These are phyloP conservation scores for Saimiri boliviensis DNA, from an alignment of 2,113 vertebrate species.

Conservation along the genomic window DNA sequence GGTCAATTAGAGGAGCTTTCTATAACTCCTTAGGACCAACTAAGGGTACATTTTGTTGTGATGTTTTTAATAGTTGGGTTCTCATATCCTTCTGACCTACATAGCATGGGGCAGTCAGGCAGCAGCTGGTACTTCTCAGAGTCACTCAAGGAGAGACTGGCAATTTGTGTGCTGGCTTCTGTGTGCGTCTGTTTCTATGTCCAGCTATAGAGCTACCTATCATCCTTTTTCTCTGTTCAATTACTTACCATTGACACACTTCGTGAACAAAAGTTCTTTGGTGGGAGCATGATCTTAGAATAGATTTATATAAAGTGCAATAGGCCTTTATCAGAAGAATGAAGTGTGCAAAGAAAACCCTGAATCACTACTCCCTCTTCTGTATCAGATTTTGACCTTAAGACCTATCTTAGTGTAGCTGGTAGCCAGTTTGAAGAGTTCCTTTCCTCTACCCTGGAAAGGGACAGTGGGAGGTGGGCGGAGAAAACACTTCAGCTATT, in stretches of 20 bases:
- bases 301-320: slow-evolving; percentile 50
- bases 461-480: background rate
- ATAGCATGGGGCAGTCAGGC: slow-evolving; percentile 67
- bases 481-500: slow-evolving; percentile 44
- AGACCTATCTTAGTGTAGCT: slow-evolving; percentile 51
- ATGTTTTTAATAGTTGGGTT: slow-evolving; percentile 70
- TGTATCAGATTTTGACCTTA: slow-evolving; percentile 69
- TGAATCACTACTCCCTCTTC: slow-evolving; percentile 51
- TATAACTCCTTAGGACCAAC: slow-evolving; percentile 69
- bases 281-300: slow-evolving; percentile 48
- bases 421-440: slow-evolving; percentile 67
- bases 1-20: slow-evolving; percentile 68
- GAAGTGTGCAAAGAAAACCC: slow-evolving; percentile 61
- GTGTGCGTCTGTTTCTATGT: slow-evolving; percentile 30
- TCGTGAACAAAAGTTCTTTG: slow-evolving; percentile 67
- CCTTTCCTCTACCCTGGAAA: slow-evolving; percentile 54
- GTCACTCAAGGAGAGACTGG: slow-evolving; percentile 66
- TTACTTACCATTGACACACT: slow-evolving; percentile 42
- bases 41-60: slow-evolving; percentile 63
- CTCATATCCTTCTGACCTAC: slow-evolving; percentile 67
- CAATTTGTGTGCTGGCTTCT: slow-evolving; percentile 28
- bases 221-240: slow-evolving; percentile 48
- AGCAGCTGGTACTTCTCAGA: slow-evolving; percentile 53
- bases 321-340: slow-evolving; percentile 32
- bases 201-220: background rate